Evolutionary conservation across 2,888 invertebrate species (phyloP), one percentile per base, ranked within the genome.

Genomic region (Hirtodrosophila histrioides): DNA sequence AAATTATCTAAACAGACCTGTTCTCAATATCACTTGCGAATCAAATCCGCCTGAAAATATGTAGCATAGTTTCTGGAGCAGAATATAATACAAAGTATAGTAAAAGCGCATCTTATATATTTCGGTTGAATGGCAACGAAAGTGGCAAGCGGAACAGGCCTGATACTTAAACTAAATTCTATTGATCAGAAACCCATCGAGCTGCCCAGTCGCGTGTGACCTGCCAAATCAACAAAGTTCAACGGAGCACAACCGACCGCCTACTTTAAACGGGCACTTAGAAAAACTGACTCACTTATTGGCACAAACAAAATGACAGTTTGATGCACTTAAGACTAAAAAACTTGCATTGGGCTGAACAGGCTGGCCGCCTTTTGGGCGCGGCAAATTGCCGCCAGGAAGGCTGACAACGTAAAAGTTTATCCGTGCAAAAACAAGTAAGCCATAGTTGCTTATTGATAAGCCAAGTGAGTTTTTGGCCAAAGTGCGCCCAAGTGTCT

Each of bases 251-350:
- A 64, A 49, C 65, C 57, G 43, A 55, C 53, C 76, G 62, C 75
- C 72, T 49, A 51, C 61, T 23, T 33, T 23, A 23, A 31, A 35
- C 24, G 46, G 39, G 23, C 37, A 6, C 7, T 31, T 7, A 4
- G 29, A 43, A 35, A 45, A 68, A 49, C 40, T 64, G 36, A 45
- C 46, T 60, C 58, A 56, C 54, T 57, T 71, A 61, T 41, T 50
- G 65, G 41, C 55, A 56, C 67, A 75, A 61, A 66, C 70, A 66
- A 69, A 75, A 78, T 75, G 69, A 57, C 78, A 65, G 53, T 74
- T 70, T 54, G 69, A 68, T 80, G 79, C 81, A 71, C 66, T 60
- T 58, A 58, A 71, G 63, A 62, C 51, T 54, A 58, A 56, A 17
- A 71, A 64, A 62, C 51, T 56, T 23, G 57, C 57, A 66, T 53